phyloP scores from a whole-genome alignment of 2,797 vertebrate genomes.

The Clamator glandarius region DNA sequence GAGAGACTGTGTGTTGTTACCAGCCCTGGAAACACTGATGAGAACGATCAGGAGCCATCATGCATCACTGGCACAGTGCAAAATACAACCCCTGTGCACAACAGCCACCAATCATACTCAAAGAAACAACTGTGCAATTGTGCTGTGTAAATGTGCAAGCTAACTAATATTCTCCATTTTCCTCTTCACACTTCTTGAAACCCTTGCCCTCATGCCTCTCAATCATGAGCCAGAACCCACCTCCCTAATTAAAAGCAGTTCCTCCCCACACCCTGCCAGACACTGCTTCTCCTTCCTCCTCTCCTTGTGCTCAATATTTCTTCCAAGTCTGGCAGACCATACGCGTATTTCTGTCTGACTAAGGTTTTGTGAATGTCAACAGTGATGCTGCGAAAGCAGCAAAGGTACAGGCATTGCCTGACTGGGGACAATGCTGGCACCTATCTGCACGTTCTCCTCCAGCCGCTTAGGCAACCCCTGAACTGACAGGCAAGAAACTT shows the following conservation, averaged over 20 bases:
- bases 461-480: background rate
- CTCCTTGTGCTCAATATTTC: background rate
- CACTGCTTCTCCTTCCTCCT: background rate
- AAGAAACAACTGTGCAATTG: background rate
- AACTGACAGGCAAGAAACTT: background rate
- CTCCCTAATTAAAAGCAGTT: background rate
- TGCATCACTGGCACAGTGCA: background rate
- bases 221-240: background rate
- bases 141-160: accelerated
- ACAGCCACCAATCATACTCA: background rate
- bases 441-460: background rate
- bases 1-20: background rate
- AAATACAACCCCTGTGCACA: accelerated
- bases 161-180: background rate
- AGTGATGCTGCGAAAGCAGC: background rate
- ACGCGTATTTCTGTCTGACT: background rate
- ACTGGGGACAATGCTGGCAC: background rate
- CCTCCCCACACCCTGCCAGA: background rate
- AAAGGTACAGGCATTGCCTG: background rate
- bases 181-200: background rate
- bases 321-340: background rate
- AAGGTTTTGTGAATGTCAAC: background rate
- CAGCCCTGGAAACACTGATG: background rate
- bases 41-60: background rate
- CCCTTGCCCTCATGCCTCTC: background rate